Conservation (phyloP, 2,888 invertebrate species). For the Nyleta sp. region DNA sequence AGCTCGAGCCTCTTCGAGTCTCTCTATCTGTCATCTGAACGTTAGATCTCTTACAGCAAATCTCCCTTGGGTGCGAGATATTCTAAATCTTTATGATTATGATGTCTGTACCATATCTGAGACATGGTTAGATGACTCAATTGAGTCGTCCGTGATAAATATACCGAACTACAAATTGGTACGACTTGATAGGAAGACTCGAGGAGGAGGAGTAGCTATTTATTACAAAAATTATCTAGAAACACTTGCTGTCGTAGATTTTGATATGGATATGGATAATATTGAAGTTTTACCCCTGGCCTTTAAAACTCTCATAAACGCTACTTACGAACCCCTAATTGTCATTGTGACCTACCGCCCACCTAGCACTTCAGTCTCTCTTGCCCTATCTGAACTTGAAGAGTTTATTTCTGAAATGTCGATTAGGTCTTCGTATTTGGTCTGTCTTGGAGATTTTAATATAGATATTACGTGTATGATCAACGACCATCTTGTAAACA, state of each 20-base stretch:
- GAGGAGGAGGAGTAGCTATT: slow-evolving; percentile 6
- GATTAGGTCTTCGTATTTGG: background rate
- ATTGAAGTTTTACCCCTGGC: background rate
- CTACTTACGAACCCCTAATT: background rate
- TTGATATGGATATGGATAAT: background rate
- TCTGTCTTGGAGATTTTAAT: background rate
- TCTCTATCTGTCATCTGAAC: background rate
- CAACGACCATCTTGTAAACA: too few species aligned
- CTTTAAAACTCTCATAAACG: background rate
- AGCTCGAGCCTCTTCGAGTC: too few species aligned
- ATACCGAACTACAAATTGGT: background rate
- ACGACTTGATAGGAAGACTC: background rate
- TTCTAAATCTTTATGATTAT: background rate
- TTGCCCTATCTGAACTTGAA: background rate
- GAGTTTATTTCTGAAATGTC: background rate
- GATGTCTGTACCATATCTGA: background rate
- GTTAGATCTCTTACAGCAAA: background rate
- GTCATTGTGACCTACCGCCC: background rate
- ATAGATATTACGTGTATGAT: too few species aligned
- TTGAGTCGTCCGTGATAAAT: background rate
- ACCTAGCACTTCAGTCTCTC: background rate
- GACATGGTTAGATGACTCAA: background rate
- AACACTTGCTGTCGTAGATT: too few species aligned
- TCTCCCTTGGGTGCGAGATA: background rate
- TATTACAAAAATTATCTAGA: slow-evolving; percentile 3